phyloP scores from a whole-genome alignment of 2,888 invertebrate species.

The Cryptophagus acutangulus region DNA sequence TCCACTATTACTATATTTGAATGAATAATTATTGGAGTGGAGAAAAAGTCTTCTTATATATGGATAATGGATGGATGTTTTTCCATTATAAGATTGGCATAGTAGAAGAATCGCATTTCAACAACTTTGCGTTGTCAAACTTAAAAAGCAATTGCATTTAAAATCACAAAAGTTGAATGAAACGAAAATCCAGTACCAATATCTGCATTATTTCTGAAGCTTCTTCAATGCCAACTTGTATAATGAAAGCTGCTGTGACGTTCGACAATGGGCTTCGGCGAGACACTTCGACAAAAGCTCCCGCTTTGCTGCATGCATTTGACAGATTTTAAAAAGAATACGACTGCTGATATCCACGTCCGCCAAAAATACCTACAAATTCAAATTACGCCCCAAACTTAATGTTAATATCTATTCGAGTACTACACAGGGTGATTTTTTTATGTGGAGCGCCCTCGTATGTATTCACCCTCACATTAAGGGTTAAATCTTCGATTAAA shows the following conservation, averaged over 20 bases:
- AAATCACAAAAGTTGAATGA: slow-evolving; percentile 41
- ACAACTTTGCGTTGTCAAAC: slow-evolving; percentile 34
- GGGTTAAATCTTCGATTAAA: slow-evolving; percentile 43
- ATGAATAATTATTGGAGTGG: no score
- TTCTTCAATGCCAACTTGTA: slow-evolving; percentile 46
- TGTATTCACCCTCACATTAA: slow-evolving; percentile 38
- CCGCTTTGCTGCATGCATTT: slow-evolving; percentile 38
- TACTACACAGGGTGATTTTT: no score
- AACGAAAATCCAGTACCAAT: slow-evolving; percentile 46
- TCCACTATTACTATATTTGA: no score
- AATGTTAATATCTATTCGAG: no score
- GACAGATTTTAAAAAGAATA: slow-evolving; percentile 45
- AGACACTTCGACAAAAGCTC: slow-evolving; percentile 42
- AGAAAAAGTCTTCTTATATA: no score
- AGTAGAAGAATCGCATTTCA: background rate
- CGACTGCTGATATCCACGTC: slow-evolving; percentile 21
- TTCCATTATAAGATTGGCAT: slow-evolving; percentile 1
- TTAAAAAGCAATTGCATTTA: slow-evolving; percentile 38
- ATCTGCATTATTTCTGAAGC: slow-evolving; percentile 47
- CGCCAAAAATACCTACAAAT: no score
- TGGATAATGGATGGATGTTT: no score
- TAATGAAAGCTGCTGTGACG: slow-evolving; percentile 45
- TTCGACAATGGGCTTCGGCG: slow-evolving; percentile 43
- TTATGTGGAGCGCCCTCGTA: no score
- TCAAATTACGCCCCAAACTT: no score